phyloP scores from a whole-genome alignment of 2,113 vertebrate species.

The Sakesphorus luctuosus region DNA sequence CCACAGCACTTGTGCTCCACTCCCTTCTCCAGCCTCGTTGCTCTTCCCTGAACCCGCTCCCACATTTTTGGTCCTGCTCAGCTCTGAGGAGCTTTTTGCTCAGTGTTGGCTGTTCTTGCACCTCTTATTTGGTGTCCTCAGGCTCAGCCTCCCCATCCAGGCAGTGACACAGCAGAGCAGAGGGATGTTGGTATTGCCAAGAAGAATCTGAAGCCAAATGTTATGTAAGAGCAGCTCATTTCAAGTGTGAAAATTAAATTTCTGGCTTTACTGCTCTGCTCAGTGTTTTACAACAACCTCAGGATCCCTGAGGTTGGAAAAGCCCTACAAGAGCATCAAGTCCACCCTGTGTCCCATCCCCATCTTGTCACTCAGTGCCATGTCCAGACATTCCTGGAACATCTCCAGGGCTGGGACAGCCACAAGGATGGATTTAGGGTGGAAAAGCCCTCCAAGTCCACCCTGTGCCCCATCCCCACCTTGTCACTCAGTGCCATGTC shows the following conservation, averaged over 20 bases:
- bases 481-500: accelerated
- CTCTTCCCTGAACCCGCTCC: no score
- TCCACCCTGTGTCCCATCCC: background rate
- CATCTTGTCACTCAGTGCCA: background rate
- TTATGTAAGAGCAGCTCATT: background rate
- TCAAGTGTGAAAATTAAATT: background rate
- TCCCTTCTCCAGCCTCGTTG: no score
- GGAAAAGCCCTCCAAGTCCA: background rate
- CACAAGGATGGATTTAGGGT: background rate
- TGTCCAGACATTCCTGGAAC: no score
- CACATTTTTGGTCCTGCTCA: background rate
- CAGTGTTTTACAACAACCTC: background rate
- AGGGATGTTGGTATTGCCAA: accelerated
- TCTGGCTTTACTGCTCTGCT: background rate
- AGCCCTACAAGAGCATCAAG: accelerated
- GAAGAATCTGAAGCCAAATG: background rate
- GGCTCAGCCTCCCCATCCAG: background rate
- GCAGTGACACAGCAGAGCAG: background rate
- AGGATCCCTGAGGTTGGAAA: background rate
- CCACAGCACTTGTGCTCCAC: no score
- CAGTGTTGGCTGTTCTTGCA: accelerated
- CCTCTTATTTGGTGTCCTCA: background rate
- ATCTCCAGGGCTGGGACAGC: no score
- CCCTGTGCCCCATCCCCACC: accelerated
- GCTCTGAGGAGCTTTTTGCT: background rate